phyloP scores from a whole-genome alignment of 1,140 invertebrate genomes.

The Bombyx mori region DNA sequence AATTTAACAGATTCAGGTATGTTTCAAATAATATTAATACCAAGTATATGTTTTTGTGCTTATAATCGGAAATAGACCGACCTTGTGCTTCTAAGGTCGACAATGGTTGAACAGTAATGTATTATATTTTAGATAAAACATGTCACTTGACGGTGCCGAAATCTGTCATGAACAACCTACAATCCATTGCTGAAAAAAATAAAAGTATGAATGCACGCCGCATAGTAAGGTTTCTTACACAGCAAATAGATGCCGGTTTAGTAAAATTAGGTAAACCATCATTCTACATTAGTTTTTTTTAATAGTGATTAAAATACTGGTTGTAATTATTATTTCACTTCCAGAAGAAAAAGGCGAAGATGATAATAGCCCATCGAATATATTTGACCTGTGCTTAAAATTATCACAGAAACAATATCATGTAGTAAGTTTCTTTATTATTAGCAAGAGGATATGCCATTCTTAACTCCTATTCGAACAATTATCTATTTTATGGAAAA shows the following conservation, averaged over 20 bases:
- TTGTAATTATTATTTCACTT: not conserved
- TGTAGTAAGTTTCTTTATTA: slow-evolving; percentile 24
- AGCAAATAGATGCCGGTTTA: slow-evolving; percentile 20
- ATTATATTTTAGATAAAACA: slow-evolving; percentile 24
- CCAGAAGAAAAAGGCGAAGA: slow-evolving; percentile 9
- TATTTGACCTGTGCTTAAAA: slow-evolving; percentile 20
- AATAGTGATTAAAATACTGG: too few species aligned
- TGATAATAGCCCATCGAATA: slow-evolving; percentile 2
- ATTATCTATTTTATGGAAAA: not conserved
- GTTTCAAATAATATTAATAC: not conserved
- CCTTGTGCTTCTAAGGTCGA: not conserved
- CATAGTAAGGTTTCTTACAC: slow-evolving; percentile 23
- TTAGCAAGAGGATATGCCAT: not conserved
- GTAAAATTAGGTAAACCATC: slow-evolving; percentile 24
- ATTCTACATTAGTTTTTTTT: not conserved
- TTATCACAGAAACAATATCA: slow-evolving; percentile 22
- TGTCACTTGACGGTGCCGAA: slow-evolving; percentile 29
- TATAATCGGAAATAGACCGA: too few species aligned
- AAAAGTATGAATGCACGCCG: slow-evolving; percentile 15
- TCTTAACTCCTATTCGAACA: not conserved
- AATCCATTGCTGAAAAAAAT: slow-evolving; percentile 14
- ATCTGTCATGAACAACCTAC: slow-evolving; percentile 23
- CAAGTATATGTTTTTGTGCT: too few species aligned
- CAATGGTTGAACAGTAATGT: slow-evolving; percentile 3
- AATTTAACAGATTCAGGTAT: slow-evolving; percentile 37